Conservation (phyloP, 1,140 invertebrate species). For the Brachionus angularis region DNA sequence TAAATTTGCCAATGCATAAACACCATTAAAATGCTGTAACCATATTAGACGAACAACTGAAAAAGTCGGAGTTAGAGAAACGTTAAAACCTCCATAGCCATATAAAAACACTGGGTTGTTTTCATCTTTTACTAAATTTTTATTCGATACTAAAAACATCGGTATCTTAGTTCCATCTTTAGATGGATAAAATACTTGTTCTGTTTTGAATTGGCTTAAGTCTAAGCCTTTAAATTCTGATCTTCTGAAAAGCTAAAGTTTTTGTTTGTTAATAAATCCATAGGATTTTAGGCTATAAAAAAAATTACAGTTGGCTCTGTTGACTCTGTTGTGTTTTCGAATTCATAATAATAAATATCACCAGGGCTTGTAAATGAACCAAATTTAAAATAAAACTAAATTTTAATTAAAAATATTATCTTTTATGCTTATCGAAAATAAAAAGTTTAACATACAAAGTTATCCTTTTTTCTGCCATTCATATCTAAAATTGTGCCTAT, state of each 20-base stretch:
- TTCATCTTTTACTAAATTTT: slow-evolving; percentile 63
- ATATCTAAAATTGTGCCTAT: slow-evolving; percentile 79
- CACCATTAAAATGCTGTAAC: slow-evolving; percentile 80
- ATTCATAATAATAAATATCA: slow-evolving; percentile 80
- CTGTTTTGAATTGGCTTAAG: slow-evolving; percentile 71
- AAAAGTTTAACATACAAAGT: slow-evolving; percentile 62
- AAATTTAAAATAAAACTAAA: slow-evolving; percentile 74
- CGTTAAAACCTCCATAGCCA: slow-evolving; percentile 95
- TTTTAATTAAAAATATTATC: too few relatives aligned
- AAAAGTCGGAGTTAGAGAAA: slow-evolving; percentile 79
- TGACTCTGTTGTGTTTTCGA: slow-evolving; percentile 66
- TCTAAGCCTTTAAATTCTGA: slow-evolving; percentile 80
- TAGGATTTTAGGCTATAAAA: background rate
- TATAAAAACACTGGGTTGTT: slow-evolving; percentile 77
- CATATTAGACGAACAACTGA: slow-evolving; percentile 77
- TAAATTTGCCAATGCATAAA: slow-evolving; percentile 86
- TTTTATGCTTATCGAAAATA: too few relatives aligned
- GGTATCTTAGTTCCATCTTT: slow-evolving; percentile 90
- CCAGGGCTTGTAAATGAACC: slow-evolving; percentile 87
- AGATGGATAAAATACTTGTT: slow-evolving; percentile 86
- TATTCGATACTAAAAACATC: slow-evolving; percentile 75
- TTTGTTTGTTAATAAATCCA: slow-evolving; percentile 21
- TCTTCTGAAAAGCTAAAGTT: slow-evolving; percentile 71
- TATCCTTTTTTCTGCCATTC: slow-evolving; percentile 76
- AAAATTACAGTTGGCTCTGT: slow-evolving; percentile 59